Percentiles rank a stretch among this genome's conserved stretches.
Conservation (phyloP, 2,113 vertebrate genomes). For the Catharus minimus region DNA sequence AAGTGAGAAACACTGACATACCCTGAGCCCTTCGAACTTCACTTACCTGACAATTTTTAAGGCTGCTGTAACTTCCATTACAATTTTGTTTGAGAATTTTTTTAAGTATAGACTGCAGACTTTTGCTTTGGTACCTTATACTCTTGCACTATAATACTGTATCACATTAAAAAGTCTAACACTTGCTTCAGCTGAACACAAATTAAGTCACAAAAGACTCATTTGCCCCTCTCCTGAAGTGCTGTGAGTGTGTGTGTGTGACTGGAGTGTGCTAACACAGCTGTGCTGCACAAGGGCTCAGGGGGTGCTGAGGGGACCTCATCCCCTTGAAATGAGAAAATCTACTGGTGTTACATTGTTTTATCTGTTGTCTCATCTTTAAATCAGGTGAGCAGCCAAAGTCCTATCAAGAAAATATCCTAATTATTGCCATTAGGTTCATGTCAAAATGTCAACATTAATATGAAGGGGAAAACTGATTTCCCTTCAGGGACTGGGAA, state of each 20-base stretch:
- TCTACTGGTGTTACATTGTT: background rate
- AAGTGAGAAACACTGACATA: background rate
- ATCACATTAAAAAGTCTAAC: background rate
- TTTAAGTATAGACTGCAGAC: background rate
- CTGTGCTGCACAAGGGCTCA: background rate
- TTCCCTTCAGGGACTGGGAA: background rate
- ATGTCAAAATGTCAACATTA: background rate
- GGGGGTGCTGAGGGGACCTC: background rate
- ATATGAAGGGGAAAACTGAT: background rate
- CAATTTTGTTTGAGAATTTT: background rate
- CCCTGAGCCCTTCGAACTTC: background rate
- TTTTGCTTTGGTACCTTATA: background rate
- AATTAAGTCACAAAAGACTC: background rate
- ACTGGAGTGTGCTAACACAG: background rate
- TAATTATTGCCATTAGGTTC: background rate
- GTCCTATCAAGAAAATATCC: background rate
- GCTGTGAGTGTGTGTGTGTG: background rate
- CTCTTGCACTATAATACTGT: background rate
- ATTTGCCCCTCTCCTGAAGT: background rate
- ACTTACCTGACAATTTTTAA: background rate
- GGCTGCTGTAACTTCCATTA: background rate
- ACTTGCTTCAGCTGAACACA: background rate
- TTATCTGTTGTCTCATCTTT: background rate
- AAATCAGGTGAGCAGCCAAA: background rate
- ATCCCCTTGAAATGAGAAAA: background rate